Base-by-base conservation (phyloP, 2,797 vertebrate genomes). In the Poecilia gillii region DNA sequence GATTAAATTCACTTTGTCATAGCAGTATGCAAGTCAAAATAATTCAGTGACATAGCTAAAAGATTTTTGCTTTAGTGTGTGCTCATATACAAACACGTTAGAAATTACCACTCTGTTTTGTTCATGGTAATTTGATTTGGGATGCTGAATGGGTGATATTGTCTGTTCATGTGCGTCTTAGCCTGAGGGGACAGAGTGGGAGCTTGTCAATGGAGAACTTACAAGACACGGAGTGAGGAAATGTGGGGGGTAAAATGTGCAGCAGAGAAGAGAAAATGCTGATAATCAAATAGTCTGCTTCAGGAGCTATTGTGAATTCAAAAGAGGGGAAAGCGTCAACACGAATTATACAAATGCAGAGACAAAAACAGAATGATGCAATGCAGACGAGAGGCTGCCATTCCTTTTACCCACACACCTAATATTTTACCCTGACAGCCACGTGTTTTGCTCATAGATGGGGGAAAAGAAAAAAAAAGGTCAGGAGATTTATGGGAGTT, bases 21-120 rank as follows among this genome's bases (percentile, higher is more conserved):
- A 73, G 66, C 9, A 84, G 87, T 75, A 77, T 57, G 75, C 75
- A 31, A 79, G 43, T 73, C 53, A 85, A 73, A 78, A 7, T 36
- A 64, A 57, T 41, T 78, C 76, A 81, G 72, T 80, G 68, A 77
- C 66, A 83, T 80, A 57, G 87, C 88, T 88, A 68, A 88, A 88
- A 49, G 89, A 90, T 82, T 87, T 75, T 75, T 62, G 80, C 78
- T 72, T 81, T 81, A 90, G 83, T 85, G 84, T 88, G 83, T 79
- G 84, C 87, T 92, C 88, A 46, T 92, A 90, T 92, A 94, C 93
- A 91, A 90, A 92, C 75, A 89, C 90, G 90, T 92, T 93, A 90
- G 82, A 84, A 92, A 94, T 93, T 92, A 93, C 91, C 84, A 89
- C 92, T 91, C 85, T 88, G 89, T 93, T 93, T 92, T 93, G 93